Base-by-base conservation (phyloP, 2,888 invertebrate species). In the Hirtodrosophila trivittata region DNA sequence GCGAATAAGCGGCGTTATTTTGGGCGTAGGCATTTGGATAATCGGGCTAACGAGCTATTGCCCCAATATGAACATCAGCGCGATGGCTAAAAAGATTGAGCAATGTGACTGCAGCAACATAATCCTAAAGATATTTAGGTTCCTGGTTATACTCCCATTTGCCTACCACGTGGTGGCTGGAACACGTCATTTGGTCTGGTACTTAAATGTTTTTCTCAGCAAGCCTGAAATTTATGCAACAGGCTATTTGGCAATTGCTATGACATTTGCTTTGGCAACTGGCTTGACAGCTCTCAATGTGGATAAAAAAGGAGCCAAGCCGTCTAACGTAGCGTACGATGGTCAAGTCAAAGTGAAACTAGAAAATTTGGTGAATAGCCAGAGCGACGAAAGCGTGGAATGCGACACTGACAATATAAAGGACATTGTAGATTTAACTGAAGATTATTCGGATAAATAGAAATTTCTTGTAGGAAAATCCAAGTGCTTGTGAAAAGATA, bases 131-230 rank as follows among this genome's bases (percentile, higher is more conserved):
- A 32, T 28, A 3, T 5, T 42, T 1, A 82, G 76, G 46, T 42
- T 74, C 1, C 0, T 49, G 1, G 1, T 82, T 1, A 63, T 52
- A 0, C 8, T 76, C 0, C 82, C 82, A 0, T 76, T 82, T 18
- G 56, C 68, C n/a, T 82, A 84, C 35, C 82, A 82, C 25, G 1
- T 59, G n/a, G 63, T 71, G 1, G 74, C 59, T 10, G 82, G 65
- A 0, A 57, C 56, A 0, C 74, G 82, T 0, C 81, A 82, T 16
- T n/a, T 82, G 26, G 45, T 77, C 8, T 82, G 77, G 71, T 46
- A 68, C 3, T 25, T 84, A 1, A 66, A 77, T 16, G n/a, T 65
- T 1, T 84, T 82, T 12, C 51, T 81, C 3, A 70, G 49, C 14
- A 77, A 67, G 3, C 57, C 45, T 0, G 58, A 47, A 12, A 66